phyloP scores from a whole-genome alignment of 2,113 vertebrate species.

The Mustela lutreola region DNA sequence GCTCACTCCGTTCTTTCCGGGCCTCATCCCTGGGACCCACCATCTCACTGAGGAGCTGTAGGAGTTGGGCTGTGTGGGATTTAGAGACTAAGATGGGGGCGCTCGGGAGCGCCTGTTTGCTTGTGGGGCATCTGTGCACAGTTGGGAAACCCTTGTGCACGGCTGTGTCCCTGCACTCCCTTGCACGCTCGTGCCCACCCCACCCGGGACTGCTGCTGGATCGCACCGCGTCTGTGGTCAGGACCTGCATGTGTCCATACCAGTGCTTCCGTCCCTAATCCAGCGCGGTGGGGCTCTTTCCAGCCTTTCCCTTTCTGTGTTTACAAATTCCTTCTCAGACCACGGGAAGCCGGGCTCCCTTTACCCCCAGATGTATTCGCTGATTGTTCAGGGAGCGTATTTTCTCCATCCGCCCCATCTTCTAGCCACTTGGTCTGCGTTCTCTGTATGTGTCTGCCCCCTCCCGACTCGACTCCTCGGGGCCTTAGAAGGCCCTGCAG shows the following conservation, averaged over 20 bases:
- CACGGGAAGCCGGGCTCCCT: background rate
- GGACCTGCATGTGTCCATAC: rapidly evolving
- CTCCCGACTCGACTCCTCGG: rapidly evolving
- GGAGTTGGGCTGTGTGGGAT: background rate
- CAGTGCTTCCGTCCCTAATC: background rate
- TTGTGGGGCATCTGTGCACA: background rate
- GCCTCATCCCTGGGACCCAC: background rate
- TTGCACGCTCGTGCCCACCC: rapidly evolving
- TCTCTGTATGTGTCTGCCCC: background rate
- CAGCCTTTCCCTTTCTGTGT: background rate
- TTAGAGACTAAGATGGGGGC: background rate
- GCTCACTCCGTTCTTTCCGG: background rate
- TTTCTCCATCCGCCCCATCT: background rate
- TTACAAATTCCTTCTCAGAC: background rate
- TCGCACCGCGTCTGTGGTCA: background rate
- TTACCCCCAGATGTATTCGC: background rate
- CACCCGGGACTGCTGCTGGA: background rate
- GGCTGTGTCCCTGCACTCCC: rapidly evolving
- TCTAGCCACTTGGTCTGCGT: background rate
- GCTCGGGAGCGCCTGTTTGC: background rate
- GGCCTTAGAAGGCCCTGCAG: background rate
- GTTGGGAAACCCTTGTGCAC: background rate
- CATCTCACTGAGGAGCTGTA: rapidly evolving
- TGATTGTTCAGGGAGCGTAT: background rate
- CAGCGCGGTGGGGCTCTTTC: background rate